A percentile compares a stretch with the other conserved stretches of the same genome.
phyloP scores from a whole-genome alignment of 1,140 invertebrate species.

The Heliconius hermathena region DNA sequence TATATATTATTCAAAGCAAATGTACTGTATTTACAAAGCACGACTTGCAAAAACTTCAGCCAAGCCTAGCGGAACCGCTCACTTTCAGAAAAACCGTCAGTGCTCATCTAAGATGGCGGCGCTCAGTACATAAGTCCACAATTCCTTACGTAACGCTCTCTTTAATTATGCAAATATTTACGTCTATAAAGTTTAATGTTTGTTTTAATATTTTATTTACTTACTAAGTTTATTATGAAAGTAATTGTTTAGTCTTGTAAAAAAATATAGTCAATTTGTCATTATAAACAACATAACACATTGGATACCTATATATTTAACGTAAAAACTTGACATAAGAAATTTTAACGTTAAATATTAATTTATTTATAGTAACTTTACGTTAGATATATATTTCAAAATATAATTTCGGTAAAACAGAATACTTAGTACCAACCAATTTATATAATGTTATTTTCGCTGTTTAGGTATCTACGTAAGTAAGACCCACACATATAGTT shows the following conservation, averaged over 20 bases:
- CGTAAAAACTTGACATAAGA: no score
- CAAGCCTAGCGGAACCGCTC: constrained; percentile 45
- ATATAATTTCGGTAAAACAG: no score
- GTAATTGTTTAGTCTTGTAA: not conserved
- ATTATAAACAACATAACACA: no score
- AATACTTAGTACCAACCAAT: not conserved
- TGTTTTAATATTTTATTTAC: not conserved
- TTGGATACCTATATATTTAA: no score
- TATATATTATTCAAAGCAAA: constrained; percentile 2
- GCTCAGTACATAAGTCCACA: constrained; percentile 43
- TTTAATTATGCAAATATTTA: constrained; percentile 17
- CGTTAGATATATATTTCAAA: no score
- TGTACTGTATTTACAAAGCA: not conserved
- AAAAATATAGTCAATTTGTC: no score
- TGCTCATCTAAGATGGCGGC: constrained; percentile 69
- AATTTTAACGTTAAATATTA: no score
- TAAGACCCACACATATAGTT: constrained; percentile 42
- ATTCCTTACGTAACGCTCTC: constrained; percentile 52
- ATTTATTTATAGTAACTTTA: no score
- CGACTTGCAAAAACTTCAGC: constrained; percentile 14
- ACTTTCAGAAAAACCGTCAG: constrained; percentile 62
- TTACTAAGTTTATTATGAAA: not conserved
- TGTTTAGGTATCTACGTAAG: not conserved
- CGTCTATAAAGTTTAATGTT: not conserved
- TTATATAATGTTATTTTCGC: not conserved